Base-by-base conservation (phyloP, 2,888 invertebrate species). In the Cantharis flavilabris region DNA sequence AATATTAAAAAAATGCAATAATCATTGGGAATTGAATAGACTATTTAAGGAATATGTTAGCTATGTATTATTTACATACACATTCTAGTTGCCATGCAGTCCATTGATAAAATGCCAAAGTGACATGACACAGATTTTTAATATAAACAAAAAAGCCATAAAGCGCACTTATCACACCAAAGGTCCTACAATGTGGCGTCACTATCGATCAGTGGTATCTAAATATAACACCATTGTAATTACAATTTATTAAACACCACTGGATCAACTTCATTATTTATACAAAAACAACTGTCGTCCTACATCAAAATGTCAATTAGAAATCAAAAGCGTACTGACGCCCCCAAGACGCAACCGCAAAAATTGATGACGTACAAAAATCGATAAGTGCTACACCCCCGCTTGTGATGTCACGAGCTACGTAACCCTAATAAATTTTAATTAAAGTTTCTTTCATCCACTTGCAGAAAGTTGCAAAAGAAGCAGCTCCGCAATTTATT, bases 291-390 rank as follows among this genome's bases (percentile, higher is more conserved):
- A 67, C 64, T 18, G 20, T 74, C 80, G 81, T 72, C 81, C 82
- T 69, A 80, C 75, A 81, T 80, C 77, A 78, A 81, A 82, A 83
- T 80, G 83, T 83, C 83, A 84, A 81, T 83, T 83, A 75, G 67
- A 78, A 72, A 69, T 69, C 71, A 73, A 77, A 77, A 73, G 72
- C 75, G 65, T 49, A 73, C 76, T 72, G 71, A 70, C 49, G 69
- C 33, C 70, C 28, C 70, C 33, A 75, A 71, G 70, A 78, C 76
- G 81, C 81, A 81, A 79, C 77, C 75, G 76, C 80, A 72, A 71
- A 69, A 70, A 62, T 63, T 69, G 23, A 69, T 76, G 78, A 76
- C 80, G 80, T 78, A 74, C 70, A 33, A 63, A 33, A 71, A 80
- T 80, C 80, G 79, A 80, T 80, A 79, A 73, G 62, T 65, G 65